These are phyloP conservation scores for Coelopa frigida DNA, from an alignment of 1,140 invertebrate species.

Conservation along the genomic window DNA sequence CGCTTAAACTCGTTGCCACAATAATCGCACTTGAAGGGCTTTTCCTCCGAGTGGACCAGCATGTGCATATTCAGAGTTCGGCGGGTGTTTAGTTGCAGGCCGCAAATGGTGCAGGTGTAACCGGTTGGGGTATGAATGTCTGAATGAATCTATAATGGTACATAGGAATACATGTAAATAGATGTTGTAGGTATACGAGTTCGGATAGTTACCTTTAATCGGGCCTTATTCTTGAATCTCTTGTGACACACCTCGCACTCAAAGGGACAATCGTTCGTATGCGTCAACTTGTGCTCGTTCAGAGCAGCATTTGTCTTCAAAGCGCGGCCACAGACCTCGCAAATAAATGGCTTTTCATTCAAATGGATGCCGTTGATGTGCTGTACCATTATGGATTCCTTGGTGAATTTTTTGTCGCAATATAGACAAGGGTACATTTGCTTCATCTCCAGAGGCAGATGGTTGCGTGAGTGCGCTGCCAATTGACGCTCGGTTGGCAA, in stretches of 20 bases:
- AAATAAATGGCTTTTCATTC: conserved; percentile 45
- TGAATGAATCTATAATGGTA: conserved; percentile 23
- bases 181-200: neutral
- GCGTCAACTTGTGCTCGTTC: conserved; percentile 47
- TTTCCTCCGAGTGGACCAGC: conserved; percentile 44
- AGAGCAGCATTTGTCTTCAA: conserved; percentile 46
- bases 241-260: conserved; percentile 46
- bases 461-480: conserved; percentile 41
- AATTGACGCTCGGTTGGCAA: conserved; percentile 42
- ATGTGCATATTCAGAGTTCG: conserved; percentile 47
- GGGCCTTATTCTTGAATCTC: conserved; percentile 40
- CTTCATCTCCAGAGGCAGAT: conserved; percentile 42
- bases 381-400: conserved; percentile 31
- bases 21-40: conserved; percentile 44
- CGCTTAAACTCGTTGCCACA: conserved; percentile 41
- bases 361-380: conserved; percentile 47
- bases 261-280: conserved; percentile 47
- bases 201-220: conserved; percentile 25
- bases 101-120: conserved; percentile 46
- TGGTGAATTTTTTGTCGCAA: conserved; percentile 39
- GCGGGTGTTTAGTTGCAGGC: conserved; percentile 44
- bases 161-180: neutral
- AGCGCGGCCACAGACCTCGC: conserved; percentile 45
- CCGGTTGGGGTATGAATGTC: conserved; percentile 45
- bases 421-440: conserved; percentile 38